Conservation (phyloP, 2,888 invertebrate species). For the Volucella inflata region DNA sequence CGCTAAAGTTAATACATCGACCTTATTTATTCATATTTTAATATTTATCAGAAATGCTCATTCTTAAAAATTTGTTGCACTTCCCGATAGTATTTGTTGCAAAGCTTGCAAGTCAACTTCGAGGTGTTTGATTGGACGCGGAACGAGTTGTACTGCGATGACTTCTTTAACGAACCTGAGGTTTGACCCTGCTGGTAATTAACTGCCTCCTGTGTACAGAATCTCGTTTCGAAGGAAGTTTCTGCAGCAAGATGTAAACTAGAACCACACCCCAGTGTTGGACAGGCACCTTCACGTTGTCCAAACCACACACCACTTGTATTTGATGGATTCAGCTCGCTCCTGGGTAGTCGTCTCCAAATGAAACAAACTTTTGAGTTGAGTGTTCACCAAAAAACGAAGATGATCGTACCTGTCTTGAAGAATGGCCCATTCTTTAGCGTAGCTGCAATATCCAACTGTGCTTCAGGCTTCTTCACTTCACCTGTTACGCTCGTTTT, state of each 20-base stretch:
- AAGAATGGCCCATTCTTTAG: slow-evolving; percentile 9
- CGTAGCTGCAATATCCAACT: not conserved
- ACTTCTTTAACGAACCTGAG: not conserved
- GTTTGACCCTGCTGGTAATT: not conserved
- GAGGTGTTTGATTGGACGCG: not conserved
- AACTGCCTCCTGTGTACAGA: not conserved
- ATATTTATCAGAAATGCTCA: slow-evolving; percentile 5
- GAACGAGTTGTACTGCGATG: not conserved
- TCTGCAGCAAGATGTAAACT: not conserved
- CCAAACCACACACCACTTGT: not conserved
- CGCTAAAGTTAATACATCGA: not conserved
- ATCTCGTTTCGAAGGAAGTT: not conserved
- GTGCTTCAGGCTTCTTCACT: slow-evolving; percentile 15
- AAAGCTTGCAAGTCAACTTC: not conserved
- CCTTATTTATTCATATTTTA: not conserved
- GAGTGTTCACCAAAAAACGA: slow-evolving; percentile 12
- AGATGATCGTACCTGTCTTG: slow-evolving; percentile 1
- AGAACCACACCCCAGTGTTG: not conserved
- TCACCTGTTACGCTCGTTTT: slow-evolving; percentile 21
- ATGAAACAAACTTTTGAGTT: slow-evolving; percentile 31
- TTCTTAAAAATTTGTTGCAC: slow-evolving; percentile 6
- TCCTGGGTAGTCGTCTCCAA: not conserved
- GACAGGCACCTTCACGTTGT: not conserved
- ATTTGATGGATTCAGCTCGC: not conserved
- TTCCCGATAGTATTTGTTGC: slow-evolving; percentile 3